A percentile compares a stretch with the other conserved stretches of the same genome.
Evolutionary conservation across 2,113 vertebrate species (phyloP).

Genomic region (Cardinalis cardinalis): DNA sequence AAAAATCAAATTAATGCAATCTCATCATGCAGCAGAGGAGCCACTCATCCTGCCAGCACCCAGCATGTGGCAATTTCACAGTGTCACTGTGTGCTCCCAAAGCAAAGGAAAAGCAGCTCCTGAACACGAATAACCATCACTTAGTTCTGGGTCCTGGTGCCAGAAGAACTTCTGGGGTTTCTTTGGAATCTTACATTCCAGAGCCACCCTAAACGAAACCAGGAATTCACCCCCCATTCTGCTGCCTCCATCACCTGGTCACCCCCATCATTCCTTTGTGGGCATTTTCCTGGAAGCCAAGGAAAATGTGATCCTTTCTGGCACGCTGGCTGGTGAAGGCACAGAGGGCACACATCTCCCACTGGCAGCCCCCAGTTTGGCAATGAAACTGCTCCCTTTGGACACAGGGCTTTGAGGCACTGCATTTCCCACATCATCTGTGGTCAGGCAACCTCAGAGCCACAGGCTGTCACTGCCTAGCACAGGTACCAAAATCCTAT

Average conservation of each 20-base stretch:
- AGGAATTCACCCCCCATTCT: not conserved
- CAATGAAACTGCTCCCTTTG: not conserved
- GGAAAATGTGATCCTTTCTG: not conserved
- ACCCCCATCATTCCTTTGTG: not conserved
- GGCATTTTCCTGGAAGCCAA: not conserved
- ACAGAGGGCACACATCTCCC: not conserved
- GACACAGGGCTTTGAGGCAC: too few species aligned
- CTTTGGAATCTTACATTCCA: not conserved
- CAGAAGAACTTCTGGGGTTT: not conserved
- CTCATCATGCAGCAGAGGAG: not conserved
- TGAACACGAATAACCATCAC: not conserved
- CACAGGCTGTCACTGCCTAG: not conserved
- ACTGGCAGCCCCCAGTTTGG: not conserved
- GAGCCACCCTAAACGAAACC: not conserved
- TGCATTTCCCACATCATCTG: not conserved
- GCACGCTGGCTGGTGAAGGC: not conserved
- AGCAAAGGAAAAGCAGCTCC: not conserved
- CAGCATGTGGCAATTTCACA: not conserved
- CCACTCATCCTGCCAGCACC: not conserved
- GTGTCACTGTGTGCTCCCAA: accelerated
- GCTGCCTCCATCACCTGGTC: not conserved
- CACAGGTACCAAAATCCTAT: not conserved
- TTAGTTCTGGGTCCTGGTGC: not conserved
- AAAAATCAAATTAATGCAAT: not conserved
- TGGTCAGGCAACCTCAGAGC: not conserved